These are phyloP conservation scores for Dolichallabes microphthalmus DNA, from an alignment of 2,113 vertebrate genomes.

Conservation along the genomic window DNA sequence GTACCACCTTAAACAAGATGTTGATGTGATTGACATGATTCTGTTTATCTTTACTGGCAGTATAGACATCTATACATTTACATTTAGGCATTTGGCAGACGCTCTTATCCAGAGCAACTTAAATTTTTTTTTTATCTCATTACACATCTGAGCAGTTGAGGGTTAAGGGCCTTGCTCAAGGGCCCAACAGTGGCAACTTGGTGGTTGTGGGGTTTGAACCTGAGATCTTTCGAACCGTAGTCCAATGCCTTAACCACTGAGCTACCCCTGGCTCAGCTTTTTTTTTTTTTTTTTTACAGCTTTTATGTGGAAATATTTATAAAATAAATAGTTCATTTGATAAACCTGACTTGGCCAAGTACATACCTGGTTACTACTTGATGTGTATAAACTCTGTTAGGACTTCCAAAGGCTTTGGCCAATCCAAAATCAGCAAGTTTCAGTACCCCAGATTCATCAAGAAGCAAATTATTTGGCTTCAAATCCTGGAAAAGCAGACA, in stretches of 20 bases:
- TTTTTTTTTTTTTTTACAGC: too few relatives aligned
- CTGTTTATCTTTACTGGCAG: not conserved
- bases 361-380: slow-evolving; percentile 94
- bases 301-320: not conserved
- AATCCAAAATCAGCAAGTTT: slow-evolving; percentile 97
- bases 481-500: slow-evolving; percentile 77
- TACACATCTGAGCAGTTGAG: too few relatives aligned
- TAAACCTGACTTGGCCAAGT: not conserved
- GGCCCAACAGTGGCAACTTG: too few relatives aligned
- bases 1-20: slow-evolving; percentile 82
- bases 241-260: too few relatives aligned
- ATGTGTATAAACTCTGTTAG: slow-evolving; percentile 93
- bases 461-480: slow-evolving; percentile 94
- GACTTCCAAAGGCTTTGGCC: slow-evolving; percentile 96
- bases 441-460: slow-evolving; percentile 91
- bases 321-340: not conserved
- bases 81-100: too few relatives aligned
- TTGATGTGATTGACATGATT: too few relatives aligned
- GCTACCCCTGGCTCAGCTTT: too few relatives aligned
- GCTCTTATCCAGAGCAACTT: too few relatives aligned
- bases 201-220: too few relatives aligned
- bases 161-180: too few relatives aligned
- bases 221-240: too few relatives aligned
- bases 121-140: too few relatives aligned
- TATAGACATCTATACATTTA: not conserved